These are phyloP conservation scores for Percopsis omiscomaycus DNA, from an alignment of 2,797 vertebrate genomes.

Conservation along the genomic window DNA sequence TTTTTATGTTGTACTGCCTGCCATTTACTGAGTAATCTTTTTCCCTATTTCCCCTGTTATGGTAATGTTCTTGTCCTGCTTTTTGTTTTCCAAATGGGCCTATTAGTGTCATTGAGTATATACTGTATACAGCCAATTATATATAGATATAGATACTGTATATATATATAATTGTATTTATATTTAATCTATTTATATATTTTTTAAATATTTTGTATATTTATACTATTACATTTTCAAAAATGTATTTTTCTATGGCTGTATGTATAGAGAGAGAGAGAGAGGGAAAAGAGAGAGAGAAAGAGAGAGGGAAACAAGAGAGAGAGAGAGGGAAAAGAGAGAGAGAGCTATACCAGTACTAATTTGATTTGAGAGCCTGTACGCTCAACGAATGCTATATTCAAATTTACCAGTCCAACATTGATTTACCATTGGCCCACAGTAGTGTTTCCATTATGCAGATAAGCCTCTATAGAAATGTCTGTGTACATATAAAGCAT, in stretches of 20 bases:
- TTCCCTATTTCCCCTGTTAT: neutral
- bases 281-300: neutral
- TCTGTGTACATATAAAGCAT: conserved; percentile 38
- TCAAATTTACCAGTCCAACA: conserved; percentile 32
- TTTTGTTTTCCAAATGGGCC: conserved; percentile 19
- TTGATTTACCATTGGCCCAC: conserved; percentile 35
- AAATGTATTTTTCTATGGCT: too few species aligned
- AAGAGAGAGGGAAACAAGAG: too few species aligned
- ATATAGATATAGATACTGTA: too few species aligned
- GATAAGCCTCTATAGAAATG: conserved; percentile 27
- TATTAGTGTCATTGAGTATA: conserved; percentile 39
- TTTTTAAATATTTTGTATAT: too few species aligned
- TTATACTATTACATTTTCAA: too few species aligned
- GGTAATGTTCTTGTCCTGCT: conserved; percentile 6
- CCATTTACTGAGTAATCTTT: conserved; percentile 6
- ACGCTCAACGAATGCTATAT: conserved; percentile 26
- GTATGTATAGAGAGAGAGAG: too few species aligned
- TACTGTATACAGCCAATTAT: too few species aligned
- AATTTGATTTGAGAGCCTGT: conserved; percentile 24
- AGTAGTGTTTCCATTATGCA: conserved; percentile 27
- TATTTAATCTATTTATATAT: too few species aligned
- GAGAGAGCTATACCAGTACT: conserved; percentile 2
- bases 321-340: neutral
- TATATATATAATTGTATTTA: too few species aligned
- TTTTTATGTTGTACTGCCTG: conserved; percentile 14